A percentile compares a stretch with the other conserved stretches of the same genome.
Conservation (phyloP, 2,797 vertebrate genomes). For the Molothrus ater region DNA sequence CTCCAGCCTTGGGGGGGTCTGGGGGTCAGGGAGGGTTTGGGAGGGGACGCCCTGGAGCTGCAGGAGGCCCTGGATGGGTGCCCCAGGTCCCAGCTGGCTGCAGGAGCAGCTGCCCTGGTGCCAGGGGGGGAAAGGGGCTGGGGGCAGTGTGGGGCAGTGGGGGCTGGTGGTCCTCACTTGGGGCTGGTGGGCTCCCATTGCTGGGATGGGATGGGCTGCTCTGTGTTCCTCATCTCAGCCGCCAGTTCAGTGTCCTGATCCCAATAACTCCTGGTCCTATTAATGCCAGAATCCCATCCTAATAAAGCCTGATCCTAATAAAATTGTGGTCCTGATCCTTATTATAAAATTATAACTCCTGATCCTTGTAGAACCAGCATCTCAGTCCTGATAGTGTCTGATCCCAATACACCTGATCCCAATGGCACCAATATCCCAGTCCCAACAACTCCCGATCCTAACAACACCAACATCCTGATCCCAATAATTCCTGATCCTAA, state of each 20-base stretch:
- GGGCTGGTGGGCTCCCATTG: neutral
- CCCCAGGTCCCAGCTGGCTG: neutral
- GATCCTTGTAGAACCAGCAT: too few species aligned
- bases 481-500: too few species aligned
- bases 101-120: neutral
- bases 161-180: neutral
- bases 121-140: fast-evolving
- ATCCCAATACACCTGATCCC: too few species aligned
- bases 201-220: neutral
- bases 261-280: neutral
- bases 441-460: too few species aligned
- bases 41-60: neutral
- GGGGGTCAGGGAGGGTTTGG: neutral
- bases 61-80: neutral
- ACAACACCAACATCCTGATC: too few species aligned
- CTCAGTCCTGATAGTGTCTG: too few species aligned
- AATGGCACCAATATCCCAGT: too few species aligned
- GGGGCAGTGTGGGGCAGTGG: neutral
- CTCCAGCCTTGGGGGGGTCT: neutral
- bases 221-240: neutral
- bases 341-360: too few species aligned
- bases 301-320: too few species aligned
- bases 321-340: neutral
- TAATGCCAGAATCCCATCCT: neutral
- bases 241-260: neutral